Evolutionary conservation across 30 jellyfish, hydroid and myxozoan species (phyloP).

Genomic region (Turritopsis dohrnii): DNA sequence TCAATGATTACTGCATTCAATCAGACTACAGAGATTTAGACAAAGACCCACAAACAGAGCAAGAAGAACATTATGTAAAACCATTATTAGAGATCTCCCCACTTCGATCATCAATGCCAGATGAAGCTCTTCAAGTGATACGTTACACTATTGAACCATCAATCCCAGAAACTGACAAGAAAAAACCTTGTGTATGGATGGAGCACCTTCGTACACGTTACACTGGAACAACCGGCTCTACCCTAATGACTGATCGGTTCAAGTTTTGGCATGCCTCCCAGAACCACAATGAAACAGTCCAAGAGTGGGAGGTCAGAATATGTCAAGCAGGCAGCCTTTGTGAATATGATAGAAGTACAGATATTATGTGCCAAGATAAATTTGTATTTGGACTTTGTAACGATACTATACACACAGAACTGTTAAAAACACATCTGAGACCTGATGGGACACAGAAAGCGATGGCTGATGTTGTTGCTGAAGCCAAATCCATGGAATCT

Average conservation of each 20-base stretch:
- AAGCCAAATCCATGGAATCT: slow-evolving; percentile 14
- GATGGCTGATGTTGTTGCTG: slow-evolving; percentile 21
- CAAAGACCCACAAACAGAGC: not conserved
- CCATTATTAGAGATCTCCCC: not conserved
- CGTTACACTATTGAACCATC: not conserved
- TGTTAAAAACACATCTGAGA: not conserved
- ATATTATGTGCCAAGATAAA: not conserved
- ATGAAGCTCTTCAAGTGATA: not conserved
- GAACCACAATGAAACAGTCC: slow-evolving; percentile 1
- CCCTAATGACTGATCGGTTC: too few species aligned
- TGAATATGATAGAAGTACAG: not conserved
- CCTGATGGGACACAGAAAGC: too few species aligned
- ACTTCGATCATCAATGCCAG: not conserved
- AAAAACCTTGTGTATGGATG: not conserved
- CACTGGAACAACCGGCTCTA: slow-evolving; percentile 3
- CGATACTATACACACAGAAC: not conserved
- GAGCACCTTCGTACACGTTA: not conserved
- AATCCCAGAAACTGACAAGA: not conserved
- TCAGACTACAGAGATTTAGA: not conserved
- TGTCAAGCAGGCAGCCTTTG: slow-evolving; percentile 6
- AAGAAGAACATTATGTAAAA: not conserved
- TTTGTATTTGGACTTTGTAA: not conserved
- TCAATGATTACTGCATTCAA: slow-evolving; percentile 9
- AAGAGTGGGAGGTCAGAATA: not conserved
- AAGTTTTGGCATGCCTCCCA: not conserved